Base-by-base conservation (phyloP, 2,113 vertebrate genomes). In the Chionis minor region DNA sequence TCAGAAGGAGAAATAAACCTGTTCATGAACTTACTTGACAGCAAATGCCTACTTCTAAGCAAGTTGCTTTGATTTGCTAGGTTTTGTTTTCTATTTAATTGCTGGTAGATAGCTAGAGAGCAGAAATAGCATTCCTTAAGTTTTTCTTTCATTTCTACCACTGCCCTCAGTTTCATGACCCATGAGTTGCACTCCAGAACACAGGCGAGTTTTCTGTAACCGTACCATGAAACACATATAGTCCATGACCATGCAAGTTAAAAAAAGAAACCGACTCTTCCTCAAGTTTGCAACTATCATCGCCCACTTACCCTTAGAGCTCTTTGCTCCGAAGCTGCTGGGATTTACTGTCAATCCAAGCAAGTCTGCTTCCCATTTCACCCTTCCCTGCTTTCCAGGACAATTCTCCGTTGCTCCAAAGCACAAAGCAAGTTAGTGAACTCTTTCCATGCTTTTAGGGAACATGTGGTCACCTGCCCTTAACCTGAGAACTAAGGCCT, bases 221-320 rank as follows among this genome's bases (percentile, higher is more conserved):
- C 17, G 27, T 4, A 27, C 14, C 16, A 58, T 3, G 14, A 66
- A 42, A 72, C 32, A 40, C 28, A 45, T 5, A 42, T 0, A 73
- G 20, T 14, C 30, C 33, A 8, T 0, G 1, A 54, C 32, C 1
- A 0, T 0, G 0, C 54, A 51, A 74, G 16, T 33, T 42, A 54
- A 33, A 82, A 44, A 44, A 52, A 52, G 11, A 58, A 87, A 44
- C 5, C 32, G 74, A 56, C 30, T 38, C 44, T 58, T 83, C 30
- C 44, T 70, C 23, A 21, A 21, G 8, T 40, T 49, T 49, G 5
- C 70, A 54, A 2, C 66, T 30, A 5, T 6, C 26, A 5, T 6
- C 26, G 35, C 54, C 30, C 22, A 5, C 17, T 33, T 44, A 9
- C 33, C 28, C 16, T 33, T 1, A 71, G 11, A 51, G 18, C 14